A percentile compares a stretch with the other conserved stretches of the same genome.
phyloP scores from a whole-genome alignment of 2,888 invertebrate species.

The Diarsia mendica region DNA sequence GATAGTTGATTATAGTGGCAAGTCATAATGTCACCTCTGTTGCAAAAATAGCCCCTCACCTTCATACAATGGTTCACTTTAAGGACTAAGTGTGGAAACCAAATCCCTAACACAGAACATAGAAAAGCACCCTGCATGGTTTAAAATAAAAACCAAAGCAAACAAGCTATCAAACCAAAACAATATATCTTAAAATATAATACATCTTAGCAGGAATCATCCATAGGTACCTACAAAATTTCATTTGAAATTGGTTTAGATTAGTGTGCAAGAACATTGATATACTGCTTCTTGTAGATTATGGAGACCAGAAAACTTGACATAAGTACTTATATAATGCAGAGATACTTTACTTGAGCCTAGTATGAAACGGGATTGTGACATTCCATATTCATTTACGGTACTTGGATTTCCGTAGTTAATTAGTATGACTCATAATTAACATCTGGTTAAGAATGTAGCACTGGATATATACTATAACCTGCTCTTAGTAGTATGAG shows the following conservation, averaged over 20 bases:
- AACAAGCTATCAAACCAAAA: too few species aligned
- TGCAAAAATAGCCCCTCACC: not conserved
- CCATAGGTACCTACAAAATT: not conserved
- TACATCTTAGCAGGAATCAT: not conserved
- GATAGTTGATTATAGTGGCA: not conserved
- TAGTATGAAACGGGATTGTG: not conserved
- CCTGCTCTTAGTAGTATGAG: constrained; percentile 17
- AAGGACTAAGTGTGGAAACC: too few species aligned
- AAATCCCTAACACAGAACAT: too few species aligned
- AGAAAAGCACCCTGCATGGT: not conserved
- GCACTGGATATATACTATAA: not conserved
- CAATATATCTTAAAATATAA: too few species aligned
- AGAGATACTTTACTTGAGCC: not conserved
- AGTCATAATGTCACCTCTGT: not conserved
- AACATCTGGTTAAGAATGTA: constrained; percentile 19
- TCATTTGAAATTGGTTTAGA: not conserved
- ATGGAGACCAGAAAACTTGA: not conserved
- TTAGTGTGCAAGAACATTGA: too few species aligned
- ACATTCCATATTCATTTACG: not conserved
- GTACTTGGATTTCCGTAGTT: not conserved
- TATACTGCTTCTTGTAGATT: too few species aligned
- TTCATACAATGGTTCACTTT: too few species aligned
- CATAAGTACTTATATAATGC: too few species aligned
- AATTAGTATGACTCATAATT: constrained; percentile 36
- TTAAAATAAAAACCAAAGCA: not conserved